Evolutionary conservation across 2,797 vertebrate species (phyloP), one percentile per base, ranked within the genome.

Genomic region (Pachyuromys duprasi): DNA sequence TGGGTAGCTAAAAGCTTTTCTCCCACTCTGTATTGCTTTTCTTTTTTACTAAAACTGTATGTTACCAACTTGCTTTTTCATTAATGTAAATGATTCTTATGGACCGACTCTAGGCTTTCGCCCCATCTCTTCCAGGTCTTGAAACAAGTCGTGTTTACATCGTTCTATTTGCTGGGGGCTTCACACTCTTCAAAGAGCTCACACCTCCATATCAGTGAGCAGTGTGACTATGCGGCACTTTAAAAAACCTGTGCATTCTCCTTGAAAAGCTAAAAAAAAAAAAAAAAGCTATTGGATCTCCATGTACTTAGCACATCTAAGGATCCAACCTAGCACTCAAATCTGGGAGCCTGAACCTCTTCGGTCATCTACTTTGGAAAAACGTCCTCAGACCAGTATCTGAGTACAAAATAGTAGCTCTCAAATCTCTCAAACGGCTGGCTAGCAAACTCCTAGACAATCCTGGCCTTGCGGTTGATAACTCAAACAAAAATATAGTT

Each of bases 391-490:
- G 28, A 74, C 69, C 12, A 89, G 14, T 33, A 33, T 60, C 63
- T 45, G 57, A 90, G 87, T 39, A 92, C 83, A 93, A 89, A 94
- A 86, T 28, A 80, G n/a, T 12, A 89, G 4, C 89, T 5, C 70
- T 31, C n/a, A 42, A n/a, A 11, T 49, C 63, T 15, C 74, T 92
- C 86, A 80, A 65, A 90, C 0, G 18, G 45, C 75, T 91, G 26
- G 28, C 57, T 90, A 86, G 76, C 72, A 94, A 91, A 26, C 80
- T 42, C 84, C 45, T 60, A 78, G 15, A 39, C 42, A 95, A 72
- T 89, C 89, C 90, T 79, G 63, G 36, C 72, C 95, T 95, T 86
- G 75, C n/a, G 65, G 72, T 80, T 84, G 72, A 80, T 17, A 86
- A 49, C 60, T 83, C 78, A 69, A 63, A 76, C 87, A 82, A 63